Evolutionary conservation across 2,888 invertebrate species (phyloP).

Genomic region (Aproaerema taeniolella): DNA sequence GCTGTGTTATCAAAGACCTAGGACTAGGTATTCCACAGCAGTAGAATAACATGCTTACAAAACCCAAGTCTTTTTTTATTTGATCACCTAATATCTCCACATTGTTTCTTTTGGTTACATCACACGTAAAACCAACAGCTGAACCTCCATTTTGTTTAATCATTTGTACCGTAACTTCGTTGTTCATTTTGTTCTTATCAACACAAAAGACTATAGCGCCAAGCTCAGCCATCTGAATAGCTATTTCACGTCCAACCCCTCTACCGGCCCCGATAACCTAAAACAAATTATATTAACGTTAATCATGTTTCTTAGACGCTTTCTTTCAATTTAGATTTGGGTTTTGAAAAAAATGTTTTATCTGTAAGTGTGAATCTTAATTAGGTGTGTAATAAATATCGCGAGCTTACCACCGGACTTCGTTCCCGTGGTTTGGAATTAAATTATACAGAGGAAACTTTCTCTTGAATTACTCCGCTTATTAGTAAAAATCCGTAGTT

Average conservation of each 20-base stretch:
- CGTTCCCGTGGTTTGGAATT: too few species aligned
- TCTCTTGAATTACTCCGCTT: too few species aligned
- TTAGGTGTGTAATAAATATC: too few species aligned
- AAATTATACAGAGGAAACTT: too few species aligned
- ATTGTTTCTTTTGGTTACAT: constrained; percentile 74
- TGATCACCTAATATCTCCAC: constrained; percentile 57
- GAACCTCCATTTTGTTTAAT: constrained; percentile 65
- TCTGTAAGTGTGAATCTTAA: too few species aligned
- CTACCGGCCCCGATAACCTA: constrained; percentile 84
- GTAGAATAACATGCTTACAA: constrained; percentile 79
- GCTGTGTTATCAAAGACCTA: constrained; percentile 65
- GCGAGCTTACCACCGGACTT: too few species aligned
- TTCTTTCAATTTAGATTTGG: too few species aligned
- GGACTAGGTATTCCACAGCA: constrained; percentile 81
- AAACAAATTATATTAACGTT: constrained; percentile 17
- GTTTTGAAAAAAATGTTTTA: too few species aligned
- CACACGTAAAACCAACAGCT: constrained; percentile 72
- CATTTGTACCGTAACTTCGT: constrained; percentile 62
- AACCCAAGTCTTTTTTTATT: constrained; percentile 72
- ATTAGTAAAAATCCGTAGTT: too few species aligned
- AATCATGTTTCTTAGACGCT: neutral
- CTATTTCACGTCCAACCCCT: constrained; percentile 81
- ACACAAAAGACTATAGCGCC: constrained; percentile 81
- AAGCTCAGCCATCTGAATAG: constrained; percentile 74
- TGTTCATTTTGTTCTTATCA: constrained; percentile 77